Base-by-base conservation (phyloP, 1,140 invertebrate species). In the Pogonus chalceus region DNA sequence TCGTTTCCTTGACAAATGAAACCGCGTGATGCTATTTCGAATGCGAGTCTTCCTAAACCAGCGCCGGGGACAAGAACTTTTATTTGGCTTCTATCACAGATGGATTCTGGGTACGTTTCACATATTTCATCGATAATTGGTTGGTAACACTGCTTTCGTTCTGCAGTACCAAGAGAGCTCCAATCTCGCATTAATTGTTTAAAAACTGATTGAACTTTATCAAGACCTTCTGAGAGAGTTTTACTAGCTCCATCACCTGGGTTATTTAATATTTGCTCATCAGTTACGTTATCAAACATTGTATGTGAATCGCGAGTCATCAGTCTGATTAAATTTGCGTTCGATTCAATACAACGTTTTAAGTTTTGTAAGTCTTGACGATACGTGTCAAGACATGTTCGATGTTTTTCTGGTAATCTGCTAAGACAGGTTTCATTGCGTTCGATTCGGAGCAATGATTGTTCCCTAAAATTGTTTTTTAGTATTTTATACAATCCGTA, bases 101-200 rank as follows among this genome's bases (percentile, higher is more conserved):
- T 64, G 21, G 79, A 75, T 4, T 70, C 58, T 35, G 90, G 87
- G 71, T 87, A 98, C 54, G 82, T 74, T 35, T 74, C 63, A 47
- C 84, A 73, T 47, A 98, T 82, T 72, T 91, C 90, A 49, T 89
- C 78, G 16, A 98, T 79, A 35, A 99, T 93, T 2, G 92, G 93
- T 56, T 83, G 77, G 71, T 98, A 98, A 68, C 92, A 96, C 20
- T 88, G 81, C 22, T 81, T 74, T 43, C 96, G 74, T 72, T 99
- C 96, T 1, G 76, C 69, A 2, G 77, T 78, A 0, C 96, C 96
- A 53, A 86, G 83, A 0, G 73, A 68, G 63, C 90, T 93, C 96
- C 96, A 99, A 71, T 99, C 96, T 20, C 96, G 74, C 2, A 93
- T 89, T 65, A 99, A 82, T 67, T 98, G 93, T 69, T 96, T 96